Base-by-base conservation (phyloP, 2,888 invertebrate species). In the Orchesella flavescens region DNA sequence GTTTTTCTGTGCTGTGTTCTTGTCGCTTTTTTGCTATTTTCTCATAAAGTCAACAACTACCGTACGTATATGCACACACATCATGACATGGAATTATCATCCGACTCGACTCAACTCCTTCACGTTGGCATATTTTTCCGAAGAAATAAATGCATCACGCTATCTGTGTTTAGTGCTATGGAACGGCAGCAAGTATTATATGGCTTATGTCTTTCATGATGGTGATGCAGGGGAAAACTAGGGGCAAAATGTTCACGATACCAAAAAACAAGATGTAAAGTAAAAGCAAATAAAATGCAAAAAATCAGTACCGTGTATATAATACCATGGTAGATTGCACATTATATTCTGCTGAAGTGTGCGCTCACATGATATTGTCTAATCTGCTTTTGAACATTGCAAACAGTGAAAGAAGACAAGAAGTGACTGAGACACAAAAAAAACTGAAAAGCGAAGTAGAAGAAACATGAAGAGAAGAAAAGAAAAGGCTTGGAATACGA, bases 1-100 rank as follows among this genome's bases (percentile, higher is more conserved):
- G 55, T 44, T 53, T 61, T 61, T 63, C 59, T 73, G 19, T 44
- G 73, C 17, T 44, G 34, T 34, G 34, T 34, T 74, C 49, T 61
- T 59, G 49, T 65, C 24, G 75, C 49, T 63, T 63, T n/a, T 55
- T 66, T 49, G n/a, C 34, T 49, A 49, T 74, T 65, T 75, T 75
- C 65, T 65, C 75, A 75, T 75, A 43, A 75, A 75, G 65, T 65
- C 74, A 74, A 65, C 59, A 73, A 59, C 43, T 59, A 65, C 24
- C 34, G 34, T 4, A 4, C 34, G 34, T 34, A 34, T 34, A 34
- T 34, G 7, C 7, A 34, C 7, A 43, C n/a, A 19, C 53, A 65
- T 44, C 65, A 74, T 74, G 72, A 43, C 72, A 44, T 74, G 24
- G 63, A 10, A 21, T 75, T 55, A 65, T 46, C 13, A 53, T 15